Evolutionary conservation across 2,888 invertebrate species (phyloP), one percentile per base, ranked within the genome.

Genomic region (Sepiola atlantica): DNA sequence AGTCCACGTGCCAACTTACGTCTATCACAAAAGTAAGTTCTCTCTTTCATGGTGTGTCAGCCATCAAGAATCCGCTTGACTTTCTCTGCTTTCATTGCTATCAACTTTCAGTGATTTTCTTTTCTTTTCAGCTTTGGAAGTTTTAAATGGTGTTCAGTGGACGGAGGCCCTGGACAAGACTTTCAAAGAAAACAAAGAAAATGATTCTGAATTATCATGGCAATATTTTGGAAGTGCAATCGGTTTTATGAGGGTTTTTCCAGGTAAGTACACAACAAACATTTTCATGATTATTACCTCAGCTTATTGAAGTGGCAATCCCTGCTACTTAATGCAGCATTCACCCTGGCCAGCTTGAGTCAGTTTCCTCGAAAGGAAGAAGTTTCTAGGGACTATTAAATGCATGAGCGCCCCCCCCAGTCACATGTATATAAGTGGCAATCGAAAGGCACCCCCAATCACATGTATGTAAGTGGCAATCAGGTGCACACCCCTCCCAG

Each of bases 181-280:
- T 18, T 99, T 99, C 97, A 98, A 97, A 94, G 98, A 98, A 96
- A 99, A 99, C 97, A 98, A 98, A 97, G 98, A 98, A 95, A 98
- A 98, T 0, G 99, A 99, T 98, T 99, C 99, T 0, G 98, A 99
- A 0, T 97, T 99, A 77, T 98, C 98, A 0, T 99, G 99, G 99
- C 99, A 99, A 97, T 99, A 99, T 97, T 99, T 99, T 97, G 99
- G 99, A 55, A 99, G 99, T 96, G 98, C 98, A 57, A 98, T 98
- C 10, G 99, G 99, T 28, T 98, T 99, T 96, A 98, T 99, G 96
- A 98, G 99, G 18, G 98, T 99, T 97, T 99, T 98, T 97, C 99
- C 99, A 94, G 99, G 99, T 98, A 98, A 94, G 95, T 92, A 61
- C n/a, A n/a, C 32, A 24, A 12, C 6, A 35, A 91, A 35, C 35